These are phyloP conservation scores for Podarcis siculus DNA, from an alignment of 2,797 vertebrate species.

Conservation along the genomic window DNA sequence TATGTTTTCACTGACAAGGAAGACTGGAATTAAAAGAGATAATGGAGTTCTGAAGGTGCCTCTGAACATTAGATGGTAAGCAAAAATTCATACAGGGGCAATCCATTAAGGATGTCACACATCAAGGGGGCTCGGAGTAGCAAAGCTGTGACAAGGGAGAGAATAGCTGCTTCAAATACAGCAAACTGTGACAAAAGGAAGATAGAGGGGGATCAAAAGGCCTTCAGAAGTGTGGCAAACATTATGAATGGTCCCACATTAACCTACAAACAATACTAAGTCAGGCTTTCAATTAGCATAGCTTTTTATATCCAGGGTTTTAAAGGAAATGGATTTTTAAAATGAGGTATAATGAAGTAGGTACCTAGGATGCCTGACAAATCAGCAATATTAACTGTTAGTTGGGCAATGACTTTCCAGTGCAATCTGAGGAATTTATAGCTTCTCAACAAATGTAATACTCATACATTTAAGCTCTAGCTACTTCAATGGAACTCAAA, in stretches of 20 bases:
- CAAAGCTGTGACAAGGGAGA: not conserved
- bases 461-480: not conserved
- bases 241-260: not conserved
- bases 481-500: not conserved
- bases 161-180: not conserved
- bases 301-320: not conserved
- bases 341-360: not conserved
- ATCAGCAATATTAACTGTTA: not conserved
- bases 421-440: not conserved
- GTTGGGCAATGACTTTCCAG: not conserved
- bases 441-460: not conserved
- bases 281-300: not conserved
- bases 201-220: not conserved
- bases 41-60: conserved; percentile 26
- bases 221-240: not conserved
- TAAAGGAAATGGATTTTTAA: not conserved
- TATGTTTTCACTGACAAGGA: conserved; percentile 21
- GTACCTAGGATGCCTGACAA: not conserved
- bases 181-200: not conserved
- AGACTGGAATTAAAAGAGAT: conserved; percentile 17
- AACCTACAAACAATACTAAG: not conserved
- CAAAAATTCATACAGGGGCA: not conserved
- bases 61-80: not conserved
- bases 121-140: not conserved
- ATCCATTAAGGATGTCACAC: not conserved